Base-by-base conservation (phyloP, 2,797 vertebrate genomes). In the Pangasius macronema region DNA sequence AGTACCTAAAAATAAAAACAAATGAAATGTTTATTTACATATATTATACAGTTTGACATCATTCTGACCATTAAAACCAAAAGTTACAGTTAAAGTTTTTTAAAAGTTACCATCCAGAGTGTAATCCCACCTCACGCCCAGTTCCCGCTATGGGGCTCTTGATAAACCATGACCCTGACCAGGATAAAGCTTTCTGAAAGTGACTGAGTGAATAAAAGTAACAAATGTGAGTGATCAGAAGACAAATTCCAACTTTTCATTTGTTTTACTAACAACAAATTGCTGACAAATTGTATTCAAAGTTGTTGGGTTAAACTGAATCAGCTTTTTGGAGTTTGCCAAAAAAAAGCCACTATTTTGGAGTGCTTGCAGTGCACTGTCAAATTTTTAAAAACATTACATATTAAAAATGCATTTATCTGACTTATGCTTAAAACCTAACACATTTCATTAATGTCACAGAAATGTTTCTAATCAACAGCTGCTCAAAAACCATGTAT, bases 271-370 rank as follows among this genome's bases (percentile, higher is more conserved):
- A 67, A 83, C 63, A 68, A 67, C 13, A 10, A 49, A 30, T 30
- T 30, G 14, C 59, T 65, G 80, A 65, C 27, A 33, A 83, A 83
- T 83, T 33, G 36, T 83, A 33, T 83, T 68, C 24, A 7, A 67
- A 51, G n/a, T 61, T 63, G 13, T 82, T 42, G 14, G 5, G 22
- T 20, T 82, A 9, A 51, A 10, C 39, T 30, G 27, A 49, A 65
- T 49, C 59, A 51, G 42, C 4, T 65, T 49, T 65, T 65, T 67
- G 39, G 24, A 24, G 7, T 53, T 77, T 11, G 7, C 13, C 24
- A n/a, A 63, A 16, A 30, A 65, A 39, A 61, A 61, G 1, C 6
- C 24, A n/a, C 9, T 6, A 30, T 49, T 65, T 65, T 67, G 11
- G 22, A 49, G 30, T 36, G 76, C 57, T 81, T 61, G 22, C 77